Conservation (phyloP, 1,140 invertebrate species). For the Drepana arcuata region DNA sequence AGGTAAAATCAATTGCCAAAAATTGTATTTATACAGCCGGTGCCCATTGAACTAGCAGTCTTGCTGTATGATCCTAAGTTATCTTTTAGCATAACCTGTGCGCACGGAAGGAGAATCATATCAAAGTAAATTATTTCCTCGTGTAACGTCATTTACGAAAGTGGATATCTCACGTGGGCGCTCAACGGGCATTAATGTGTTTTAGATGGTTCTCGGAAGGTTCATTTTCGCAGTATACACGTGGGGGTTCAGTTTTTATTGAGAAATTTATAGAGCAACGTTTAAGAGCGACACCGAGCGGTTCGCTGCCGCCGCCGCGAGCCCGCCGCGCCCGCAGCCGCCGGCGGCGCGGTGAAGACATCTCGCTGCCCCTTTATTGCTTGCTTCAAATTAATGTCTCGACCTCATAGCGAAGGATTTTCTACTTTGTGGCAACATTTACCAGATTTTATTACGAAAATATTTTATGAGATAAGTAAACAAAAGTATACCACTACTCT, state of each 20-base stretch:
- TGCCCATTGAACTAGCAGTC: constrained; percentile 18
- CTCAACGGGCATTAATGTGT: constrained; percentile 17
- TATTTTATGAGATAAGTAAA: constrained; percentile 49
- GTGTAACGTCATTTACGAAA: constrained; percentile 41
- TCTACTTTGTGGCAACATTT: constrained; percentile 59
- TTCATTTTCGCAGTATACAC: constrained; percentile 33
- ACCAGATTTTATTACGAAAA: constrained; percentile 62
- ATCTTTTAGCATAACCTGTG: constrained; percentile 22
- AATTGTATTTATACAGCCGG: constrained; percentile 41
- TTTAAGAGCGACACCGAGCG: constrained; percentile 47
- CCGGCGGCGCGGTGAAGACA: constrained; percentile 42
- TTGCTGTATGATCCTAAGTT: constrained; percentile 29
- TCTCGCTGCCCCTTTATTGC: constrained; percentile 63
- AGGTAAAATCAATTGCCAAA: constrained; percentile 66
- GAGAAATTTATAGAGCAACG: constrained; percentile 58
- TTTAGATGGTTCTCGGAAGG: constrained; percentile 30
- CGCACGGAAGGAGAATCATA: constrained; percentile 42
- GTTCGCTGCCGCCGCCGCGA: not conserved
- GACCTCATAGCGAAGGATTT: constrained; percentile 51
- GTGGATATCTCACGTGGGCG: constrained; percentile 33
- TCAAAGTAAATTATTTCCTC: constrained; percentile 60
- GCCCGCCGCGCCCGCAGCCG: constrained; percentile 18
- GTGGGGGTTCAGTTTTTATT: constrained; percentile 44
- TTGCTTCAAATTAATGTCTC: constrained; percentile 67
- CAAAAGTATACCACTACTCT: constrained; percentile 16